Conservation (phyloP, 2,113 vertebrate species). For the Lophura nycthemera region DNA sequence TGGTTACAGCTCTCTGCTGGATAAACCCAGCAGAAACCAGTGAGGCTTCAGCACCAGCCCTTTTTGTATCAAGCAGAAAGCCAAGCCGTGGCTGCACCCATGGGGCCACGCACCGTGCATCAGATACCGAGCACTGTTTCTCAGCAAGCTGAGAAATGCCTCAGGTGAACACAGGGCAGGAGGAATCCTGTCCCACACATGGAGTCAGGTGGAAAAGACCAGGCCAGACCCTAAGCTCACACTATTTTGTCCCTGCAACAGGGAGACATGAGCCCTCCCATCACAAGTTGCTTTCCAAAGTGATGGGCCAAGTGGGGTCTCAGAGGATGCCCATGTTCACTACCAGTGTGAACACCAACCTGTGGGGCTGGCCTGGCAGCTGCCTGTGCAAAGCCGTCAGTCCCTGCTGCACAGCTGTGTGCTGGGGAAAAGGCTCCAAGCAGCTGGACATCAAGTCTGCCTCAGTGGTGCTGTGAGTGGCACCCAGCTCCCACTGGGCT, state of each 20-base stretch:
- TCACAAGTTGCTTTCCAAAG: background rate
- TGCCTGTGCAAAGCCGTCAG: too few relatives aligned
- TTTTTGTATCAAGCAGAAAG: background rate
- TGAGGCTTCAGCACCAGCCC: background rate
- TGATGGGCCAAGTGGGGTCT: background rate
- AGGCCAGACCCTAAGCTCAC: background rate
- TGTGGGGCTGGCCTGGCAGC: accelerated
- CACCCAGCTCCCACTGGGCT: background rate
- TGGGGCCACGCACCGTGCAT: background rate
- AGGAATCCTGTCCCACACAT: background rate
- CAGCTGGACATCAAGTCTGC: background rate
- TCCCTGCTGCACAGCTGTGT: background rate
- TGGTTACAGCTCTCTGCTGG: background rate
- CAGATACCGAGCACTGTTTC: background rate
- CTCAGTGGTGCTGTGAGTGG: too few relatives aligned
- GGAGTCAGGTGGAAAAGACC: background rate
- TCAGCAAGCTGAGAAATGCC: background rate
- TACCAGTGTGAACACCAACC: background rate
- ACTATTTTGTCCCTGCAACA: background rate
- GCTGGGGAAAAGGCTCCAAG: background rate
- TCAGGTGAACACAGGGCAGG: background rate
- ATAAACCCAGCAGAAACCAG: background rate
- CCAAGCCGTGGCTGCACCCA: background rate
- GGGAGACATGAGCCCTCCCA: background rate
- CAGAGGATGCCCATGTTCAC: accelerated